Evolutionary conservation across 2,888 invertebrate genomes (phyloP), one percentile per base, ranked within the genome.

Genomic region (Clitarchus hookeri): DNA sequence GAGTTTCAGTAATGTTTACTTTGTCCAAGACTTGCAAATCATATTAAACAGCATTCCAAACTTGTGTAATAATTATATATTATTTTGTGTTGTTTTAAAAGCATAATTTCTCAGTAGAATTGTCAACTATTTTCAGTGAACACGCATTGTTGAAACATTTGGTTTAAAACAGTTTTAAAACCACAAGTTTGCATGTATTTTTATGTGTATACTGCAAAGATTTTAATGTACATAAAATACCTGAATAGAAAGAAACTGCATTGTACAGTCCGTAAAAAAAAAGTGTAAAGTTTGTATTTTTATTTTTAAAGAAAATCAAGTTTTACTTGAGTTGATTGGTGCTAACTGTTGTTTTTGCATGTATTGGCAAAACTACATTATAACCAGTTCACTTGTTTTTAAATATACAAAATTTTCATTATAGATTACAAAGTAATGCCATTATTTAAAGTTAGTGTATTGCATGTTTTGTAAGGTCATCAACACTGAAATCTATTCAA

Each of bases 1-100:
- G 98, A 98, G 92, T 97, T 97, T 92, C 97, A 97, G 93, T 97
- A 93, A 85, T 26, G 44, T 48, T 48, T 3, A n/a, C 65, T 65
- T n/a, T 84, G 84, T 84, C 54, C 54, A 77, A 27, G 65, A 26
- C 84, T 54, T 26, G 65, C 26, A 48, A 19, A 16, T 84, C 16
- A 77, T 84, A 26, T 44, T 82, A 27, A 82, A 44, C 16, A 82
- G 19, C 65, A 23, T 65, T 65, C 19, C 65, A 65, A 65, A n/a
- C 36, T 65, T 65, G 16, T 65, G 65, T 65, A 65, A 16, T 8
- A 65, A 12, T 65, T 0, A 65, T 16, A 65, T 65, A 65, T 65
- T 36, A 65, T 65, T 65, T 65, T 65, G 65, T 65, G 65, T 65
- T 65, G 16, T 23, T 65, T n/a, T n/a, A 65, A 65, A 65, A 65